These are phyloP conservation scores for Agrilus biguttatus DNA, from an alignment of 2,888 invertebrate species.

Conservation along the genomic window DNA sequence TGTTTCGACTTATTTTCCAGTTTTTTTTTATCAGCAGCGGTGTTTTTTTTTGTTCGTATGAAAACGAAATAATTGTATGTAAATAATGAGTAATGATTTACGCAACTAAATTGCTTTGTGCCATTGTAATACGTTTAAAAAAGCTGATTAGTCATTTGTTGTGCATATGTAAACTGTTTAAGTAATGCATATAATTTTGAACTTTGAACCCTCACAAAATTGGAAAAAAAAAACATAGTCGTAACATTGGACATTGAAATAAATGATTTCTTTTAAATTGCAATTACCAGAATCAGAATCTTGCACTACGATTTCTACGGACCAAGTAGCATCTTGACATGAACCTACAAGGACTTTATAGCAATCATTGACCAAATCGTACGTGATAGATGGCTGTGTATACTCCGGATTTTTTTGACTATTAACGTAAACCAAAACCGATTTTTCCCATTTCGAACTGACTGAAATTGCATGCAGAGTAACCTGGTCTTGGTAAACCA, in stretches of 20 bases:
- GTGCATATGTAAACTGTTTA: no score
- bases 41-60: not conserved
- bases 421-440: conserved; percentile 30
- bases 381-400: conserved; percentile 19
- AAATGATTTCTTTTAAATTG: no score
- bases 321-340: conserved; percentile 57
- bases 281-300: conserved; percentile 47
- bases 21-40: not conserved
- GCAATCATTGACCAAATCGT: conserved; percentile 32
- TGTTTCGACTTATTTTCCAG: no score
- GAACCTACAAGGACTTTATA: conserved; percentile 27
- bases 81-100: not conserved
- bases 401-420: conserved; percentile 15
- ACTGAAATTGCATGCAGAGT: conserved; percentile 40
- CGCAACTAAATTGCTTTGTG: not conserved
- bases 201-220: no score
- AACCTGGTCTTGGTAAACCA: conserved; percentile 43
- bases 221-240: conserved; percentile 16
- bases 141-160: no score
- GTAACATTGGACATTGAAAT: not conserved
- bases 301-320: conserved; percentile 48
- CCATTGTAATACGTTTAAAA: conserved; percentile 23
- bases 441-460: conserved; percentile 15
- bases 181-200: no score
- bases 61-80: not conserved